phyloP scores from a whole-genome alignment of 2,113 vertebrate genomes.

The Stomatorhinus ivindoensis region DNA sequence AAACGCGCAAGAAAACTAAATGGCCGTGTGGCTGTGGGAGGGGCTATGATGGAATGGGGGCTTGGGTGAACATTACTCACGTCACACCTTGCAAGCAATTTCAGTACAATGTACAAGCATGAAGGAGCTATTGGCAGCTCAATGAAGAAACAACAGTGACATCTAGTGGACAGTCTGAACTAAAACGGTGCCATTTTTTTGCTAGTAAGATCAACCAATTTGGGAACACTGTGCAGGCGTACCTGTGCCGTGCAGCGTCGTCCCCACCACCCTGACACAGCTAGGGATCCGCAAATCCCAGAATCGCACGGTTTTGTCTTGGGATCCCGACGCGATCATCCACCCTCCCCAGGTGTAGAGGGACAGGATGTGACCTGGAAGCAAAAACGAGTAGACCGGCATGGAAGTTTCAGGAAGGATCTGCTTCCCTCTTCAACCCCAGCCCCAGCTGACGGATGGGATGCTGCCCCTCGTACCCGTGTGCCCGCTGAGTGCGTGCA shows the following conservation, averaged over 20 bases:
- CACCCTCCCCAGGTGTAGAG: constrained; percentile 97
- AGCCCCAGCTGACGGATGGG: no score
- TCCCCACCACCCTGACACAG: constrained; percentile 93
- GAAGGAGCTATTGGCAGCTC: background rate
- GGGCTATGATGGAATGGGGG: background rate
- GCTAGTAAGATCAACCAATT: background rate
- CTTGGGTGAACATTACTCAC: background rate
- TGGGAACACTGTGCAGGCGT: background rate
- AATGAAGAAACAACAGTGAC: background rate
- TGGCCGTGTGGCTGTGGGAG: background rate
- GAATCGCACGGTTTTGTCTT: constrained; percentile 95
- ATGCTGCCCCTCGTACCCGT: constrained; percentile 59
- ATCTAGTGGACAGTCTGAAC: background rate
- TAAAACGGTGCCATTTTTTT: background rate
- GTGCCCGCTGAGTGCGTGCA: constrained; percentile 75
- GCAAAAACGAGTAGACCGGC: background rate
- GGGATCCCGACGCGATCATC: constrained; percentile 97
- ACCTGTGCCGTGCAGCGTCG: constrained; percentile 94
- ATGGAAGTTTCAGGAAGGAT: background rate
- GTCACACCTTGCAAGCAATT: background rate
- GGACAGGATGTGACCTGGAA: constrained; percentile 89
- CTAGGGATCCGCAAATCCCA: constrained; percentile 96
- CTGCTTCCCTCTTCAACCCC: background rate
- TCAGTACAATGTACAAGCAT: background rate
- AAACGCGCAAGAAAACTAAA: background rate